These are phyloP conservation scores for Nannoperca australis DNA, from an alignment of 2,797 vertebrate species.

Conservation along the genomic window DNA sequence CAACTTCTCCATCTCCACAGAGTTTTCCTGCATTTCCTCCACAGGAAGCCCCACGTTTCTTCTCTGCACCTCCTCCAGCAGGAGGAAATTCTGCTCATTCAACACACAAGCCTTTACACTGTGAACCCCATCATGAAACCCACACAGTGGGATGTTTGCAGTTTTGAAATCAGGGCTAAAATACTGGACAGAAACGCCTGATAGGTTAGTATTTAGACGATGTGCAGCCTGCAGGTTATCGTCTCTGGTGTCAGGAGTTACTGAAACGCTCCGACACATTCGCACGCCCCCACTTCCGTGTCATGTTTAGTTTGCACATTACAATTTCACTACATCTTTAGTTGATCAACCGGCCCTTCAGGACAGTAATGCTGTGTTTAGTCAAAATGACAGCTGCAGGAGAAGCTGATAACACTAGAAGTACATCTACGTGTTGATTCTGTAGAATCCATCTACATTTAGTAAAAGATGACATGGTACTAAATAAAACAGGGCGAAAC, in stretches of 20 bases:
- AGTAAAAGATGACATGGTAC: too few relatives aligned
- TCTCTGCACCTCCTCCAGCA: constrained; percentile 88
- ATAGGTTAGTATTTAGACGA: neutral
- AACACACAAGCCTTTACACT: neutral
- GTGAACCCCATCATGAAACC: neutral
- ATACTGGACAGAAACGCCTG: neutral
- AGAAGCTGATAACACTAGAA: too few relatives aligned
- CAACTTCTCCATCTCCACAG: constrained; percentile 78
- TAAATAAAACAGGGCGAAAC: too few relatives aligned
- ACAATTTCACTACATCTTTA: too few relatives aligned
- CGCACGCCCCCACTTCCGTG: neutral
- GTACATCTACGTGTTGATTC: too few relatives aligned
- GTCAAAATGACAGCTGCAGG: neutral
- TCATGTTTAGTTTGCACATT: neutral
- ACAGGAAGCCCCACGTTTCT: constrained; percentile 27
- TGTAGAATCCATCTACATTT: too few relatives aligned
- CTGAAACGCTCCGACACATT: neutral
- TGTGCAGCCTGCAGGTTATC: neutral
- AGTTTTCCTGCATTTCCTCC: constrained; percentile 69
- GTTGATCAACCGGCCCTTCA: too few relatives aligned
- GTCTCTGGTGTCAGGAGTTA: neutral
- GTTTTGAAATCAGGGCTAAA: too few relatives aligned
- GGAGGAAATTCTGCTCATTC: constrained; percentile 84
- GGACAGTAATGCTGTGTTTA: too few relatives aligned
- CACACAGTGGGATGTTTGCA: neutral